Conservation (phyloP, 2,888 invertebrate genomes). For the Candidula unifasciata region DNA sequence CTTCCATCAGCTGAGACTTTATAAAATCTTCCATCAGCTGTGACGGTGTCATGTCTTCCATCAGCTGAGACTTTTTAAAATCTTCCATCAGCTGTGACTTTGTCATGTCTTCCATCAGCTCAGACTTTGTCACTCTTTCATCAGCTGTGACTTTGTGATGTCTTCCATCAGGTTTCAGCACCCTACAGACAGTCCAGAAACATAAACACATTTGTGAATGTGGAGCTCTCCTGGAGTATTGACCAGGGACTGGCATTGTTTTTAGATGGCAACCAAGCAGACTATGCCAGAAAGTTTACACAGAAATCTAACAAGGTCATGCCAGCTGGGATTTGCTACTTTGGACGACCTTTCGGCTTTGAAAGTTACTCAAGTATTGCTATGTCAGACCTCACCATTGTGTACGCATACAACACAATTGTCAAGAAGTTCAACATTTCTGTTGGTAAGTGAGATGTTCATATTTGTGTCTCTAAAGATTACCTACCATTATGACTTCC, state of each 20-base stretch:
- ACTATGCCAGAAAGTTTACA: constrained; percentile 18
- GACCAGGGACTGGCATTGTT: constrained; percentile 54
- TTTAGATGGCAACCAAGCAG: constrained; percentile 47
- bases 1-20: no score
- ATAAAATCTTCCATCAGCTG: no score
- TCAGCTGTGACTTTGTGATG: neutral
- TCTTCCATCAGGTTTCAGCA: constrained; percentile 34
- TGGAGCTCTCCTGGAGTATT: constrained; percentile 58
- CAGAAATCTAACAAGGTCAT: neutral
- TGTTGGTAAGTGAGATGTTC: constrained; percentile 56
- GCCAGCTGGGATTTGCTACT: constrained; percentile 34
- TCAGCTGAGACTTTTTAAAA: no score
- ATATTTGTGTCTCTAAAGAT: no score
- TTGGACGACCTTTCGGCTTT: constrained; percentile 45
- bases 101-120: no score
- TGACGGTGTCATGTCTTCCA: no score
- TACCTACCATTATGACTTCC: no score
- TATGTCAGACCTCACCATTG: constrained; percentile 55
- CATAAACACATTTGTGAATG: constrained; percentile 47
- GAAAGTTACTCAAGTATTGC: constrained; percentile 46
- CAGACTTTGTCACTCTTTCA: no score
- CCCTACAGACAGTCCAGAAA: constrained; percentile 12
- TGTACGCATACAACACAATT: constrained; percentile 54
- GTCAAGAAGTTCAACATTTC: constrained; percentile 46
- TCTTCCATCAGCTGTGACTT: no score